Conservation (phyloP, 2,797 vertebrate genomes). For the Enteromius afrohamiltoni region DNA sequence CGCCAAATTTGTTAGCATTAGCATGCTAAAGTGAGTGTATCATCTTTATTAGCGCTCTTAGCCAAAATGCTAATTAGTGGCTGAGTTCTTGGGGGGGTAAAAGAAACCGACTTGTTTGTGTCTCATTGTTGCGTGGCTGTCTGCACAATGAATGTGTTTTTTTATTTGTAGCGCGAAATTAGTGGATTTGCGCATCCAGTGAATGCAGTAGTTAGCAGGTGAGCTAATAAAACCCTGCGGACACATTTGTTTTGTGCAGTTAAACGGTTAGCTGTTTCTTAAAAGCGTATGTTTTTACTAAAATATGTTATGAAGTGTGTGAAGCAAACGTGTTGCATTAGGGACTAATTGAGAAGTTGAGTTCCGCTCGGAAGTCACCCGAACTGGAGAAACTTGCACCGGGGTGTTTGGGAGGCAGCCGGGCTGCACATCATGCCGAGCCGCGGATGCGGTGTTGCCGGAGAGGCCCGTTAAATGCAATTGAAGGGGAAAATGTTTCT, state of each 20-base stretch:
- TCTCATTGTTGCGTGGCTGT: not conserved
- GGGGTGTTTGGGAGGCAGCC: slow-evolving; percentile 51
- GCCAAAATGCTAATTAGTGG: slow-evolving; percentile 42
- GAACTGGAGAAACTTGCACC: slow-evolving; percentile 41
- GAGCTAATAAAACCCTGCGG: slow-evolving; percentile 43
- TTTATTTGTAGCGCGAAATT: slow-evolving; percentile 31
- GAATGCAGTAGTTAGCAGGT: slow-evolving; percentile 45
- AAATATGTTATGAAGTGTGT: not conserved
- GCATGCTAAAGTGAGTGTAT: slow-evolving; percentile 53
- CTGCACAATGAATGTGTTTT: slow-evolving; percentile 4
- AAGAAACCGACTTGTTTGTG: not conserved
- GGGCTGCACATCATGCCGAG: slow-evolving; percentile 63
- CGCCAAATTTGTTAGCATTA: slow-evolving; percentile 70
- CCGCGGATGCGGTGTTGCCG: slow-evolving; percentile 65
- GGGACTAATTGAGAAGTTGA: not conserved
- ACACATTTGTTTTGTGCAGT: slow-evolving; percentile 46
- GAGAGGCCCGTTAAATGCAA: slow-evolving; percentile 66
- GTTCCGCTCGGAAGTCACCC: not conserved
- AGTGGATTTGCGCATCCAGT: slow-evolving; percentile 40
- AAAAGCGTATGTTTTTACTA: not conserved
- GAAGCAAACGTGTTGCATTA: slow-evolving; percentile 49
- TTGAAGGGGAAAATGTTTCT: slow-evolving; percentile 60
- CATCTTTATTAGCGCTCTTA: slow-evolving; percentile 34
- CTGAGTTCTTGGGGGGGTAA: slow-evolving; percentile 2
- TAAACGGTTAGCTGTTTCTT: not conserved